Percentiles rank a stretch among this genome's conserved stretches.
Evolutionary conservation across 1,140 invertebrate genomes (phyloP).

Genomic region (Oryctes rhinoceros): DNA sequence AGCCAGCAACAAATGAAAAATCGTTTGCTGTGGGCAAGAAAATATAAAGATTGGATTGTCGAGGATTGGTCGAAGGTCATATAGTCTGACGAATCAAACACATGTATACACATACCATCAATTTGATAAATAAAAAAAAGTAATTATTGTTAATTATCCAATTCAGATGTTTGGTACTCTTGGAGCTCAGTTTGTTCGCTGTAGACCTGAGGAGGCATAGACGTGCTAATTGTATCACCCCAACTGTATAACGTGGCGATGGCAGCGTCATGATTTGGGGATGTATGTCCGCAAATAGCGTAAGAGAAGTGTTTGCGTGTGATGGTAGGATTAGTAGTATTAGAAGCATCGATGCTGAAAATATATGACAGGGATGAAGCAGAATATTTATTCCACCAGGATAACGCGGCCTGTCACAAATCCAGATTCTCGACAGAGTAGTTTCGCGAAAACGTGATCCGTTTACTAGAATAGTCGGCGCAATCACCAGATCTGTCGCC

Average conservation of each 20-base stretch:
- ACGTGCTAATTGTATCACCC: background rate
- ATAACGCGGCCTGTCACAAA: conserved; percentile 5
- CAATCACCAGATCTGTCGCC: conserved; percentile 1
- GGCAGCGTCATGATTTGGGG: conserved; percentile 20
- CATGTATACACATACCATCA: too few species aligned
- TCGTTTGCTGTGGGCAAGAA: too few species aligned
- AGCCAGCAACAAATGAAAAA: too few species aligned
- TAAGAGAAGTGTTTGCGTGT: background rate
- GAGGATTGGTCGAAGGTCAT: too few species aligned
- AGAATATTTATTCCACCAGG: background rate
- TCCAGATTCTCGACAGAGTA: background rate
- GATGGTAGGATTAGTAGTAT: conserved; percentile 6
- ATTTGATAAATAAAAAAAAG: too few species aligned
- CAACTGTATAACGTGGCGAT: conserved; percentile 3
- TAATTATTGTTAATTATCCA: too few species aligned
- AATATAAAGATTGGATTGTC: too few species aligned
- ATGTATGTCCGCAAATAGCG: conserved; percentile 6
- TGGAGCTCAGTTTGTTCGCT: conserved; percentile 21
- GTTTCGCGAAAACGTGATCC: background rate
- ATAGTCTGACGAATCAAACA: too few species aligned
- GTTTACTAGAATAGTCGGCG: background rate
- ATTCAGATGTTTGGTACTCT: conserved; percentile 24
- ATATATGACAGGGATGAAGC: background rate
- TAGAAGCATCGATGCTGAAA: background rate
- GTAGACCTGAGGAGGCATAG: background rate